A percentile compares a stretch with the other conserved stretches of the same genome.
phyloP scores from a whole-genome alignment of 37 sponge, comb jelly and placozoan genomes.

The Aphrocallistes beatrix region DNA sequence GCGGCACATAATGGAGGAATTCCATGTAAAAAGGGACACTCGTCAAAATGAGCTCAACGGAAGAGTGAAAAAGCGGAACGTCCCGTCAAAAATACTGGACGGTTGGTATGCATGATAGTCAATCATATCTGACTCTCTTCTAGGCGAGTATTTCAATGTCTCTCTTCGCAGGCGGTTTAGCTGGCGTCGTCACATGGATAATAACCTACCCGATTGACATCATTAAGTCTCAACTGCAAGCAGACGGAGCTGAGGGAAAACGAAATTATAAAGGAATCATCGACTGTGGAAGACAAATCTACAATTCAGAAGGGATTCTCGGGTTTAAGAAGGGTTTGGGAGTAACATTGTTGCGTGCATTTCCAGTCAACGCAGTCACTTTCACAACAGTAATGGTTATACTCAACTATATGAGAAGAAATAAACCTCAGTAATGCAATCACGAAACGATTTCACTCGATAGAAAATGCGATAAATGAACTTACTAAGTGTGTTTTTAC shows the following conservation, averaged over 20 bases:
- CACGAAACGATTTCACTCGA: too few species aligned
- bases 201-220: conserved; percentile 68
- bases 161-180: conserved; percentile 51
- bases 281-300: conserved; percentile 64
- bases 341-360: conserved; percentile 57
- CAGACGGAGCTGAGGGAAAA: conserved; percentile 39
- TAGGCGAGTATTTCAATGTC: neutral
- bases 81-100: too few species aligned
- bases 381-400: conserved; percentile 48
- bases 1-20: too few species aligned
- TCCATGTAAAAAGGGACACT: too few species aligned
- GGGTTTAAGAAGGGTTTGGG: conserved; percentile 64
- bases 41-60: too few species aligned
- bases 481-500: too few species aligned
- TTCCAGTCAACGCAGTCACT: conserved; percentile 72
- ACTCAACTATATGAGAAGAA: conserved; percentile 29
- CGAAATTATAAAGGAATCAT: conserved; percentile 33
- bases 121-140: too few species aligned
- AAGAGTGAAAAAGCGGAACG: too few species aligned
- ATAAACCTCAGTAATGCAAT: neutral
- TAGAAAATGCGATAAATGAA: too few species aligned
- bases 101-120: too few species aligned
- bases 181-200: conserved; percentile 50
- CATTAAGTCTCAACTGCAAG: conserved; percentile 66
- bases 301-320: conserved; percentile 27